A percentile compares a stretch with the other conserved stretches of the same genome.
phyloP scores from a whole-genome alignment of 2,797 vertebrate species.

The Babyrousa celebensis region DNA sequence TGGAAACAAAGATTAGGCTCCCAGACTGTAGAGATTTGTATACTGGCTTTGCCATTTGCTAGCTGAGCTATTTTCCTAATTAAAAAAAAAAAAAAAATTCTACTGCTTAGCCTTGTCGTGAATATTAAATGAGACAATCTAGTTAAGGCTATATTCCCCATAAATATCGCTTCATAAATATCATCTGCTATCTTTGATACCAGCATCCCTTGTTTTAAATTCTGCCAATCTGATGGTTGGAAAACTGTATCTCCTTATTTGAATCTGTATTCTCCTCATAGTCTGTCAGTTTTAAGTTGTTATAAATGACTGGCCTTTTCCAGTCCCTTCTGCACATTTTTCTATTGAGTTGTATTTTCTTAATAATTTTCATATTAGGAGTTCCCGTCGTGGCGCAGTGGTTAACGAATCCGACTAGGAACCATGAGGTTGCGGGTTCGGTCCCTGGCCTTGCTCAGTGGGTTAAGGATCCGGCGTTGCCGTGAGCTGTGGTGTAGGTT shows the following conservation, averaged over 20 bases:
- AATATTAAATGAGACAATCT: constrained; percentile 32
- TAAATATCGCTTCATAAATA: not conserved
- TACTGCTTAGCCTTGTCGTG: not conserved
- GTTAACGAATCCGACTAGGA: too few relatives aligned
- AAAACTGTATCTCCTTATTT: constrained; percentile 47
- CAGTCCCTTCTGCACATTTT: constrained; percentile 20
- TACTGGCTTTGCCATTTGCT: not conserved
- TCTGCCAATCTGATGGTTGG: not conserved
- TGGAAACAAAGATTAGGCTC: not conserved
- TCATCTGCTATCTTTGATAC: not conserved
- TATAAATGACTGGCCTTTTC: constrained; percentile 5
- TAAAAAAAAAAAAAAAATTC: not conserved
- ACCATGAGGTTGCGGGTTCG: too few relatives aligned
- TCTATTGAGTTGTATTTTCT: constrained; percentile 45
- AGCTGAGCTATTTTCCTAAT: constrained; percentile 21
- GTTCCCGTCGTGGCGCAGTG: too few relatives aligned
- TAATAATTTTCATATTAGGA: not conserved
- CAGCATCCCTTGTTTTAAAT: not conserved
- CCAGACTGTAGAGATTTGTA: not conserved
- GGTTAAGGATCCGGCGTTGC: too few relatives aligned
- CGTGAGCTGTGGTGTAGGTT: too few relatives aligned
- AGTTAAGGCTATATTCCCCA: too few relatives aligned
- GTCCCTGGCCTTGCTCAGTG: too few relatives aligned
- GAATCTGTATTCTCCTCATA: not conserved
- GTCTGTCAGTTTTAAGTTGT: constrained; percentile 34